Conservation (phyloP, 2,113 vertebrate genomes). For the Xenopus borealis region DNA sequence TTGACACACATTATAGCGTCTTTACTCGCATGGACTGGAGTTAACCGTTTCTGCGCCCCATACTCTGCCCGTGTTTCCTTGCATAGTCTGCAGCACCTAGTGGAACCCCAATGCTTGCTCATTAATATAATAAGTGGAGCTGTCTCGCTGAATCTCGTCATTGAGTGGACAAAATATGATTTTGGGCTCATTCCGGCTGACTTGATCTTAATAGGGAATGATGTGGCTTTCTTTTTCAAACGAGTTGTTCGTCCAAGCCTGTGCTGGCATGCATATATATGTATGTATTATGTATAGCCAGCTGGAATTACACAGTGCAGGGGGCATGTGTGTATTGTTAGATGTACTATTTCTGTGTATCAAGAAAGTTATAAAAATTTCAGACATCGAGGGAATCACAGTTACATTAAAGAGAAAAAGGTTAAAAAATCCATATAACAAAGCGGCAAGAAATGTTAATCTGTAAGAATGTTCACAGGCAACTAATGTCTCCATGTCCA, state of each 20-base stretch:
- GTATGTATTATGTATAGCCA: background rate
- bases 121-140: constrained; percentile 68
- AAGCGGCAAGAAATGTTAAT: no score
- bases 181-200: constrained; percentile 49
- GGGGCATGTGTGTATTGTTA: background rate
- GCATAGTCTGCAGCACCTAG: constrained; percentile 4
- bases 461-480: no score
- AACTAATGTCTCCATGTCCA: no score
- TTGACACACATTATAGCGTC: no score
- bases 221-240: constrained; percentile 13
- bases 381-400: no score
- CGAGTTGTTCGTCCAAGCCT: constrained; percentile 11
- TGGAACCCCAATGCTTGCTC: constrained; percentile 60
- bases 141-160: constrained; percentile 58
- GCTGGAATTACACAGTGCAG: background rate
- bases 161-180: constrained; percentile 49
- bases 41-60: no score
- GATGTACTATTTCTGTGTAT: background rate
- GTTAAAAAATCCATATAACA: no score
- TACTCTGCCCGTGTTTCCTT: no score
- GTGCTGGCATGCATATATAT: background rate
- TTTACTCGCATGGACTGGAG: no score
- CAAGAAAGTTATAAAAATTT: background rate
- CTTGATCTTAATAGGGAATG: constrained; percentile 30
- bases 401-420: no score